Conservation (phyloP, 2,888 invertebrate species). For the Drosophila bunnanda region DNA sequence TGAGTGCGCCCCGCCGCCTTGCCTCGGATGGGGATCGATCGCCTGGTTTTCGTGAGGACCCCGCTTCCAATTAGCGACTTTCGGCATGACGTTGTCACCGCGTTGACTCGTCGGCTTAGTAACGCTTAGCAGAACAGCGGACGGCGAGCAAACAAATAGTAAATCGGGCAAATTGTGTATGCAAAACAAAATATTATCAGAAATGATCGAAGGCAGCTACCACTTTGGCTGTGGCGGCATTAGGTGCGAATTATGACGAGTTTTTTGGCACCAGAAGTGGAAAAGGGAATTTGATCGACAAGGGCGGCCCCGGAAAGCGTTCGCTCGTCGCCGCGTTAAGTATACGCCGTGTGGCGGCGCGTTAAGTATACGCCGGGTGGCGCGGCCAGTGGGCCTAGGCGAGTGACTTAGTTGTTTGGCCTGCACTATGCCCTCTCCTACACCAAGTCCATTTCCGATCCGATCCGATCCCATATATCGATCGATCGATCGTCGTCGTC, state of each 20-base stretch:
- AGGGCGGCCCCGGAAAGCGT: slow-evolving; percentile 1
- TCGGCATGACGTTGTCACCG: slow-evolving; percentile 53
- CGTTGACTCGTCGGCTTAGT: slow-evolving; percentile 51
- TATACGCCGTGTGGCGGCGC: slow-evolving; percentile 28
- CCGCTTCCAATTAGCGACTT: slow-evolving; percentile 63
- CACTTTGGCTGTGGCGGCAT: slow-evolving; percentile 45
- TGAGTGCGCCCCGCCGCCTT: slow-evolving; percentile 42
- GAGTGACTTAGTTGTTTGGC: slow-evolving; percentile 16
- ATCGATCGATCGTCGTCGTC: slow-evolving; percentile 53
- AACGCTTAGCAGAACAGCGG: slow-evolving; percentile 15
- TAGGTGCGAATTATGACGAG: slow-evolving; percentile 73
- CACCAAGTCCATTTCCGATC: slow-evolving; percentile 11
- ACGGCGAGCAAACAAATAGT: slow-evolving; percentile 45
- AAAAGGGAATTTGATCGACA: slow-evolving; percentile 27
- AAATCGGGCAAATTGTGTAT: slow-evolving; percentile 48
- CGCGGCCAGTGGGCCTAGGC: slow-evolving; percentile 39
- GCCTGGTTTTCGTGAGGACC: slow-evolving; percentile 36
- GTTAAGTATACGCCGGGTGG: slow-evolving; percentile 62
- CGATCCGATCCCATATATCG: slow-evolving; percentile 29
- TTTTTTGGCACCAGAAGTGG: slow-evolving; percentile 26
- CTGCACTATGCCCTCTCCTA: slow-evolving; percentile 18
- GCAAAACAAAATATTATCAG: slow-evolving; percentile 75
- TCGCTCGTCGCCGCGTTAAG: slow-evolving; percentile 21
- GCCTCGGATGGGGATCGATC: slow-evolving; percentile 32
- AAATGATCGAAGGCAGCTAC: slow-evolving; percentile 60